Percentiles rank a stretch among this genome's conserved stretches.
phyloP scores from a whole-genome alignment of 2,113 vertebrate genomes.

The Phoenicopterus ruber region DNA sequence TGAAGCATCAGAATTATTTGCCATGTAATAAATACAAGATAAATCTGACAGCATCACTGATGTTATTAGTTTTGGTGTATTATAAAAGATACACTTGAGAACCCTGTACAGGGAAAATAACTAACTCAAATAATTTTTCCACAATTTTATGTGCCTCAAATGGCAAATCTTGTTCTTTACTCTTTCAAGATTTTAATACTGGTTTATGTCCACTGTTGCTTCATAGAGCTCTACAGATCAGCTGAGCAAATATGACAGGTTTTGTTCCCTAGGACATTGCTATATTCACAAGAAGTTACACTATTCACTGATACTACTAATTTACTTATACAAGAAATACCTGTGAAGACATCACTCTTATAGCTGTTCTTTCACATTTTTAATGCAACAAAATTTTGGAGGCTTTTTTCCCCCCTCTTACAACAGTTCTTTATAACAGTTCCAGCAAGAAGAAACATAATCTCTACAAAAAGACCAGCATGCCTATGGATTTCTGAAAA shows the following conservation, averaged over 20 bases:
- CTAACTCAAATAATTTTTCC: not conserved
- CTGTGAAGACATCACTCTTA: not conserved
- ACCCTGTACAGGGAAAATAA: not conserved
- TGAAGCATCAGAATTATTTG: not conserved
- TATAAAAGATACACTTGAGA: not conserved
- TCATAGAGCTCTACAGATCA: not conserved
- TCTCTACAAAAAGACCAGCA: not conserved
- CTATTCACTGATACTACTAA: not conserved
- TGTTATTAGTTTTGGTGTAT: not conserved
- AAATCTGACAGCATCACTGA: not conserved
- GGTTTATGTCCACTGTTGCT: not conserved
- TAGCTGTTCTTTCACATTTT: not conserved
- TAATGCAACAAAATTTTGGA: not conserved
- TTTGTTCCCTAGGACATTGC: not conserved
- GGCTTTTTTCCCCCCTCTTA: not conserved
- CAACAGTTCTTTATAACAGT: not conserved
- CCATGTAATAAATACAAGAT: not conserved
- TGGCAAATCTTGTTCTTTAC: not conserved
- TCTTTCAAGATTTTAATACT: not conserved
- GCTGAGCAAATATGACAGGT: not conserved
- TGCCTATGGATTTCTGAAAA: not conserved
- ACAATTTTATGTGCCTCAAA: not conserved
- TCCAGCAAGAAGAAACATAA: not conserved
- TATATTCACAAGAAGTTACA: not conserved
- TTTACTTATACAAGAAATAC: not conserved